Evolutionary conservation across 2,797 vertebrate species (phyloP), one percentile per base, ranked within the genome.

Genomic region (Sebastes diaconus): DNA sequence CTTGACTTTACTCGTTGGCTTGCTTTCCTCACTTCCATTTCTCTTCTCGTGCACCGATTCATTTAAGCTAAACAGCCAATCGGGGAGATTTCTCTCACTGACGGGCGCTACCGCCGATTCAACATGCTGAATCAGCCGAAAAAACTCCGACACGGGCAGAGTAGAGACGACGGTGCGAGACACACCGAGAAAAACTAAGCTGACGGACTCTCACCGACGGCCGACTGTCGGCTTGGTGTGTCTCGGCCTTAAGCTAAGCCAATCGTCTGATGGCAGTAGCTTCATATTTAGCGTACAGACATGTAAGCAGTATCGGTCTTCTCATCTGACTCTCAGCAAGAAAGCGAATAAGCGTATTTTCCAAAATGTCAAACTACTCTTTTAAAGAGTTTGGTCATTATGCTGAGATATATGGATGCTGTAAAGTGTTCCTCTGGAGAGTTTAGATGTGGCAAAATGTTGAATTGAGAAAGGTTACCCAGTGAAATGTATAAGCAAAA

Each of bases 371-470:
- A 14, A 29, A 30, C 34, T 22, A 25, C 24, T 27, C n/a, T 16
- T 42, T 11, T 42, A 50, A 64, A 50, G 5, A 39, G 24, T 14
- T 24, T 20, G 8, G 12, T 65, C 20, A 16, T 50, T 10, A 11
- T 8, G 30, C 29, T 59, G 25, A 25, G 20, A 30, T 27, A 24
- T 34, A 3, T 7, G 3, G 14, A 39, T 7, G 1, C 27, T 67
- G 12, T 72, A 27, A 34, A n/a, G 14, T 61, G 20, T 63, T 61
- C 11, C 36, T 66, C 61, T 55, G 30, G 13, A n/a, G 72, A 54
- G 16, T 25, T 36, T 36, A 20, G 10, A 64, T 14, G 8, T 36
- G 4, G n/a, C 8, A 50, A 73, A 63, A 42, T 11, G 46, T n/a
- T 54, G n/a, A 27, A 8, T 59, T 25, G n/a, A 69, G 24, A 69